Evolutionary conservation across 2,888 invertebrate genomes (phyloP).

Genomic region (Eueremaeus valkanovi): DNA sequence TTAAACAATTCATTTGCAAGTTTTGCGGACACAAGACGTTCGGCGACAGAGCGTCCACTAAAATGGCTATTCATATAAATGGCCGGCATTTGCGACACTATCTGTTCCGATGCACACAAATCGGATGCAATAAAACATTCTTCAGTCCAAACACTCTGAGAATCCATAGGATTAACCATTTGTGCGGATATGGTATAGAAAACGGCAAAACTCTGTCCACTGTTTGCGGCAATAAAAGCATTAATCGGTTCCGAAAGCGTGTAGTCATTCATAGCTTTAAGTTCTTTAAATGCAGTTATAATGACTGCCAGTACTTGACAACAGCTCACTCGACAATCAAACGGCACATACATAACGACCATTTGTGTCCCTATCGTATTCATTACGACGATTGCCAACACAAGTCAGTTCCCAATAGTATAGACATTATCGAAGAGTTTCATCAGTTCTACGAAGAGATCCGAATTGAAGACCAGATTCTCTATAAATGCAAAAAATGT

Average conservation of each 20-base stretch:
- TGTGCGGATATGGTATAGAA: constrained; percentile 7
- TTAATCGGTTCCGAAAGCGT: background rate
- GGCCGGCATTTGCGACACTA: background rate
- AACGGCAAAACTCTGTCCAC: background rate
- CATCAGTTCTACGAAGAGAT: background rate
- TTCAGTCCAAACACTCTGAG: background rate
- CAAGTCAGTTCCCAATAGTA: background rate
- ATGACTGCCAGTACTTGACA: background rate
- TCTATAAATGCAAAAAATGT: constrained; percentile 1
- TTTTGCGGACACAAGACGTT: constrained; percentile 2
- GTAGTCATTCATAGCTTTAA: background rate
- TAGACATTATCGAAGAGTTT: background rate
- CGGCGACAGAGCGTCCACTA: background rate
- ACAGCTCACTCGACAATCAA: background rate
- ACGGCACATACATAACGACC: background rate
- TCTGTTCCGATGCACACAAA: background rate
- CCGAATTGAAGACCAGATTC: background rate
- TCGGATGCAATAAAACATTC: background rate
- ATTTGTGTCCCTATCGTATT: background rate
- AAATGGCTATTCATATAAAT: constrained; percentile 9
- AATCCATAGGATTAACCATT: constrained; percentile 12
- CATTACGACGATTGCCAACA: background rate
- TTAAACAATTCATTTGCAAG: constrained; percentile 10
- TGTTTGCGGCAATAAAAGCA: background rate
- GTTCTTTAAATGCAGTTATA: background rate